Evolutionary conservation across 2,888 invertebrate species (phyloP).

Genomic region (Cheilosia urbana): DNA sequence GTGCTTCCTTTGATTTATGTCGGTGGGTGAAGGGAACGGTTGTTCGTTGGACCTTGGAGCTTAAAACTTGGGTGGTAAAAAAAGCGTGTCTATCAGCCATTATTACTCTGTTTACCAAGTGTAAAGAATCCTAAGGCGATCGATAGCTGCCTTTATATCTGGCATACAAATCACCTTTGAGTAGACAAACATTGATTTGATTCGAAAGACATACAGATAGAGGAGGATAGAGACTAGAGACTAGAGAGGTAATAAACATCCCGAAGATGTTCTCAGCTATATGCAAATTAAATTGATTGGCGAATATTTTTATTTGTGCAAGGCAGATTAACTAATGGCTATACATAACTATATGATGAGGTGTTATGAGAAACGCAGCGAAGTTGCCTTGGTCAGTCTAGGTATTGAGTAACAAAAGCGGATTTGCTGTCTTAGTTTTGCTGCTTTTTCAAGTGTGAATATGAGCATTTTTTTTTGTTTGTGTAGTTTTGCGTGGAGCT

Average conservation of each 20-base stretch:
- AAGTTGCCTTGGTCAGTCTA: too few relatives aligned
- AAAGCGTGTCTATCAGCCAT: not conserved
- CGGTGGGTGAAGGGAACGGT: not conserved
- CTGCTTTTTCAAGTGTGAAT: too few relatives aligned
- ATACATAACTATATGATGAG: too few relatives aligned
- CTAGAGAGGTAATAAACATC: not conserved
- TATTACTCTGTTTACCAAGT: conserved; percentile 25
- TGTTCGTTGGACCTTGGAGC: not conserved
- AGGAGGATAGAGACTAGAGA: not conserved
- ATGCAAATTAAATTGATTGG: not conserved
- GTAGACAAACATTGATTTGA: conserved; percentile 28
- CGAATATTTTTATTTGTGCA: too few relatives aligned
- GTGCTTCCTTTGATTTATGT: not conserved
- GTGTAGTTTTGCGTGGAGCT: too few relatives aligned
- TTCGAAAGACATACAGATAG: not conserved
- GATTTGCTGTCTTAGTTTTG: too few relatives aligned
- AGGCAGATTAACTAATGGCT: too few relatives aligned
- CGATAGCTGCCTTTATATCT: not conserved
- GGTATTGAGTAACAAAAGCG: too few relatives aligned
- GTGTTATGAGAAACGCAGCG: too few relatives aligned
- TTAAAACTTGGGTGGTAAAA: not conserved
- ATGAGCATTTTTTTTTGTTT: too few relatives aligned
- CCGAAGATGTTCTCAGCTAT: conserved; percentile 14
- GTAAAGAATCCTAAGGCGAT: conserved; percentile 9
- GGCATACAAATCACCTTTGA: conserved; percentile 36